A percentile compares a stretch with the other conserved stretches of the same genome.
Conservation (phyloP, 2,888 invertebrate species). For the Tipula lateralis region DNA sequence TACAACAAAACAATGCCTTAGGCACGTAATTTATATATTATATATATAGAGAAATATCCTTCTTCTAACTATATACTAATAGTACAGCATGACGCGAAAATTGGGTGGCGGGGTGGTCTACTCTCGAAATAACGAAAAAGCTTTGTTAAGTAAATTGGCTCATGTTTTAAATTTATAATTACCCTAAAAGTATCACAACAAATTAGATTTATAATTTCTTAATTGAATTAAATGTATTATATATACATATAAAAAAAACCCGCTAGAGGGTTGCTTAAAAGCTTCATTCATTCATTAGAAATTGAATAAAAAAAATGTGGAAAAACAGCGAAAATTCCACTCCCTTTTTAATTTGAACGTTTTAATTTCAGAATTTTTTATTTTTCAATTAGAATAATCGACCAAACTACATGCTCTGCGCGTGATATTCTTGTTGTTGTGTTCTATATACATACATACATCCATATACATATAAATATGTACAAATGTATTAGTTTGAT, state of each 20-base stretch:
- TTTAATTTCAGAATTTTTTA: background rate
- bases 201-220: constrained; percentile 24
- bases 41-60: background rate
- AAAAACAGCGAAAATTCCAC: background rate
- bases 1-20: background rate
- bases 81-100: background rate
- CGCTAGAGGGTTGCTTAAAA: constrained; percentile 4
- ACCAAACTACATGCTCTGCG: constrained; percentile 11
- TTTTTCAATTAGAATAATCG: constrained; percentile 20
- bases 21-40: background rate
- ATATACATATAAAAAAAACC: background rate
- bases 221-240: constrained; percentile 24
- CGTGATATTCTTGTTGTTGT: background rate
- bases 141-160: constrained; percentile 11
- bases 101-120: background rate
- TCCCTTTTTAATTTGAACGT: constrained; percentile 19
- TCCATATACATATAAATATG: background rate
- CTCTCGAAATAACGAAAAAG: background rate
- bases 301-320: background rate
- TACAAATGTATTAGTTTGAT: background rate
- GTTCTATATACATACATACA: background rate
- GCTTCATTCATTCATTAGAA: background rate
- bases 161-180: constrained; percentile 8
- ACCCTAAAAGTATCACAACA: constrained; percentile 24
- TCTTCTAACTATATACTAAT: background rate